These are phyloP conservation scores for Metallyticus violacea DNA, from an alignment of 2,888 invertebrate genomes.

Conservation along the genomic window DNA sequence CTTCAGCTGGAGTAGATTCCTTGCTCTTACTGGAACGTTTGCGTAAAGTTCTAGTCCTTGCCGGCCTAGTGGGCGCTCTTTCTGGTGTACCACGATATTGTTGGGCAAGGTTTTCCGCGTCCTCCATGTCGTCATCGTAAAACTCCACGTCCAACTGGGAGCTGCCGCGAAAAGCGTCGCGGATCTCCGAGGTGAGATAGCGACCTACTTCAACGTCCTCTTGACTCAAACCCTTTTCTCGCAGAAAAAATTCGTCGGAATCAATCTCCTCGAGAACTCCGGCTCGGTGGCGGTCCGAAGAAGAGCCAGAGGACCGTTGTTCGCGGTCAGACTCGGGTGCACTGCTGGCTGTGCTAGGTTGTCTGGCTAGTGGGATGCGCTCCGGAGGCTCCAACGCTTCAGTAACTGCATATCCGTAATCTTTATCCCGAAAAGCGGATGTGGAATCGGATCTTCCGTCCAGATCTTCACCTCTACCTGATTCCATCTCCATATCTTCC, in stretches of 20 bases:
- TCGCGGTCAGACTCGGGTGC: constrained; percentile 47
- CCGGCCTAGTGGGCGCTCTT: constrained; percentile 31
- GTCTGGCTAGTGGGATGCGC: neutral
- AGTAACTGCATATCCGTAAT: constrained; percentile 29
- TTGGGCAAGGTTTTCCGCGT: constrained; percentile 24
- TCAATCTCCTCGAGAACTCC: constrained; percentile 81
- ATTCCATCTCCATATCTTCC: constrained; percentile 27
- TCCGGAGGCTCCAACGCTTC: neutral
- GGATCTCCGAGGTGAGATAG: constrained; percentile 74
- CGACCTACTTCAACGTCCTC: constrained; percentile 77
- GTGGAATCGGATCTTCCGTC: constrained; percentile 25
- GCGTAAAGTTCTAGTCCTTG: constrained; percentile 30
- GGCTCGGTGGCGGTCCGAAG: constrained; percentile 53
- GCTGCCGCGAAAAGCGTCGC: constrained; percentile 70
- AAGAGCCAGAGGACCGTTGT: constrained; percentile 60
- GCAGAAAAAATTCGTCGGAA: constrained; percentile 82
- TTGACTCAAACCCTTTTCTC: constrained; percentile 77
- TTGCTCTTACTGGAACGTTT: constrained; percentile 27
- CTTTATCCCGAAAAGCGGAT: constrained; percentile 31
- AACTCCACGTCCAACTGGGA: constrained; percentile 56
- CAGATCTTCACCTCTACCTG: constrained; percentile 34
- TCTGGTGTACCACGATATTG: constrained; percentile 30
- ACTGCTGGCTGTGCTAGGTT: constrained; percentile 20
- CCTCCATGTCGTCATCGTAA: constrained; percentile 35
- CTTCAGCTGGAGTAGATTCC: constrained; percentile 22